phyloP scores from a whole-genome alignment of 2,797 vertebrate species.

The Amniataba percoides region DNA sequence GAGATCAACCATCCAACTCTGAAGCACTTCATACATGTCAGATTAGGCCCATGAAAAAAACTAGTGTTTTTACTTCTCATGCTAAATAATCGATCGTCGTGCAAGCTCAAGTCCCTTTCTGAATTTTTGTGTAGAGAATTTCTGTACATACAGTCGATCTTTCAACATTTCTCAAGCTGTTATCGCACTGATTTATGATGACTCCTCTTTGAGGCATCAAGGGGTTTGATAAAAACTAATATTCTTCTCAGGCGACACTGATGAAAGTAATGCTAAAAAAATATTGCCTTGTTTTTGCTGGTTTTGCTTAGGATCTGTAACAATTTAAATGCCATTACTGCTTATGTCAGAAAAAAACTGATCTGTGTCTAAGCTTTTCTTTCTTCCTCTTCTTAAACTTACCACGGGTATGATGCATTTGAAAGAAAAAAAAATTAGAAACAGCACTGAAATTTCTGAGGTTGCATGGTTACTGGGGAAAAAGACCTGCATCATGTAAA shows the following conservation, averaged over 20 bases:
- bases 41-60: neutral
- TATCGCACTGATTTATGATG: slow-evolving; percentile 51
- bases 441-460: slow-evolving; percentile 15
- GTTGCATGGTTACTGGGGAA: slow-evolving; percentile 3
- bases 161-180: slow-evolving; percentile 42
- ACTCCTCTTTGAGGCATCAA: slow-evolving; percentile 42
- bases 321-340: slow-evolving; percentile 53
- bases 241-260: slow-evolving; percentile 42
- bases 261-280: slow-evolving; percentile 62
- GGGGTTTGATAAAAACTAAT: slow-evolving; percentile 56
- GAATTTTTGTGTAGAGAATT: slow-evolving; percentile 27
- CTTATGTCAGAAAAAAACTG: slow-evolving; percentile 31
- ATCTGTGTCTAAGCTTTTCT: slow-evolving; percentile 14
- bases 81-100: slow-evolving; percentile 17
- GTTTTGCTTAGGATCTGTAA: slow-evolving; percentile 45
- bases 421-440: slow-evolving; percentile 23
- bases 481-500: neutral
- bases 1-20: slow-evolving; percentile 4
- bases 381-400: slow-evolving; percentile 26
- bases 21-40: slow-evolving; percentile 13
- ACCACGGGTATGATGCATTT: slow-evolving; percentile 15
- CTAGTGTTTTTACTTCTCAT: neutral
- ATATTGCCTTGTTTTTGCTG: slow-evolving; percentile 30
- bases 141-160: slow-evolving; percentile 20
- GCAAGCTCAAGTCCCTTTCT: slow-evolving; percentile 15